These are phyloP conservation scores for Anolis sagrei DNA, from an alignment of 2,113 vertebrate genomes.

Conservation along the genomic window DNA sequence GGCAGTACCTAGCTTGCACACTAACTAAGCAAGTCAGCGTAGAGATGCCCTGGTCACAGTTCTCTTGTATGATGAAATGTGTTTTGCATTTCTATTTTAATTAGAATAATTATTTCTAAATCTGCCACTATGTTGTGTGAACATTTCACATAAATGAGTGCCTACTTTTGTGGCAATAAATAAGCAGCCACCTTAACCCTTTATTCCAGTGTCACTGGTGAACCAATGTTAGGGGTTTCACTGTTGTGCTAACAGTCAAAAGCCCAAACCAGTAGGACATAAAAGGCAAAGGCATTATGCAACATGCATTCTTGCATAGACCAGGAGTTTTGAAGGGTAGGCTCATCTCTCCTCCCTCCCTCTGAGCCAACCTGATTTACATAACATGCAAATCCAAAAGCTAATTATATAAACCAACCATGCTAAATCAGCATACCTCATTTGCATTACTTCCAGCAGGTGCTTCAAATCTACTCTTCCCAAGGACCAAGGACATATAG, in stretches of 20 bases:
- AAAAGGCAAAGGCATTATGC: neutral
- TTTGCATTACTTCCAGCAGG: conserved; percentile 23
- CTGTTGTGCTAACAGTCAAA: neutral
- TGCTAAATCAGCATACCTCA: neutral
- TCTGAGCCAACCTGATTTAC: neutral
- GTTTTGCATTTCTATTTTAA: neutral
- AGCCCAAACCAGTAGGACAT: neutral
- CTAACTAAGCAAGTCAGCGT: neutral
- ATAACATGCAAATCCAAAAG: neutral
- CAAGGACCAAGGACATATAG: neutral
- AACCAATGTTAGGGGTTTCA: neutral
- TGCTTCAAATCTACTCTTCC: conserved; percentile 10
- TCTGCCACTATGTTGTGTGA: neutral
- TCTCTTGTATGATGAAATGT: neutral
- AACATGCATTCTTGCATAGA: neutral
- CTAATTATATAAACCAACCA: conserved; percentile 11
- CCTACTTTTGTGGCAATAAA: neutral
- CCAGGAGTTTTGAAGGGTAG: conserved; percentile 10
- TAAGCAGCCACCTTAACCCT: neutral
- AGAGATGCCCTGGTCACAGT: neutral
- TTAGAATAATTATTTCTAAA: neutral
- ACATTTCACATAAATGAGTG: neutral
- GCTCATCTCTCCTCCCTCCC: neutral
- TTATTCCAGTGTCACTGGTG: neutral
- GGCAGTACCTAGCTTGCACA: neutral